A percentile compares a stretch with the other conserved stretches of the same genome.
phyloP scores from a whole-genome alignment of 2,797 vertebrate genomes.

The Danionella dracula region DNA sequence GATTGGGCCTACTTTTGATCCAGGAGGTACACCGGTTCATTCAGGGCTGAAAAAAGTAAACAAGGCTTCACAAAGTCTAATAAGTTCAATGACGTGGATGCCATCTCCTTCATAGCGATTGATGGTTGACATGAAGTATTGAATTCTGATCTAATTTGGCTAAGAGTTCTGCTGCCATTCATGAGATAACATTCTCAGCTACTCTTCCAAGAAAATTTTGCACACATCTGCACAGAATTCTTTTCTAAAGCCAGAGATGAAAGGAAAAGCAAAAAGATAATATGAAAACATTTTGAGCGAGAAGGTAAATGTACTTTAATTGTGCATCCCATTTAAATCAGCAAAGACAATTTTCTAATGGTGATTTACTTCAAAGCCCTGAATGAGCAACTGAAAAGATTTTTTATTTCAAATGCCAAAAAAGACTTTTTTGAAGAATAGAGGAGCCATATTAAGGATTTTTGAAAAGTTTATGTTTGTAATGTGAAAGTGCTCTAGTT shows the following conservation, averaged over 20 bases:
- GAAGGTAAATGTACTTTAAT: too few relatives aligned
- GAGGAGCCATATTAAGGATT: too few relatives aligned
- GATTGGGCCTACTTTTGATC: neutral
- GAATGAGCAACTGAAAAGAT: too few relatives aligned
- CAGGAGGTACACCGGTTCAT: neutral
- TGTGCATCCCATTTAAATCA: too few relatives aligned
- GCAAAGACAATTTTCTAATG: too few relatives aligned
- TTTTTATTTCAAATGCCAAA: too few relatives aligned
- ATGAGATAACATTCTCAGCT: slow-evolving; percentile 61
- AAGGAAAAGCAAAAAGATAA: too few relatives aligned
- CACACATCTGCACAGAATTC: neutral
- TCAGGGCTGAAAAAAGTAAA: neutral
- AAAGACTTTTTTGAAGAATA: too few relatives aligned
- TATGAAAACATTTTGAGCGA: too few relatives aligned
- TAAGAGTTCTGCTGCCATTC: slow-evolving; percentile 31
- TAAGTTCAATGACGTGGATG: neutral
- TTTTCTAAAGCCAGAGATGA: neutral
- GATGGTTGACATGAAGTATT: slow-evolving; percentile 14
- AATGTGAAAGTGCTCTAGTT: too few relatives aligned
- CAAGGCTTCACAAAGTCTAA: neutral
- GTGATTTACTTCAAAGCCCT: too few relatives aligned
- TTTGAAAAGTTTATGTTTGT: too few relatives aligned
- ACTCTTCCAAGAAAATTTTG: slow-evolving; percentile 44
- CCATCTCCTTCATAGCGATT: neutral
- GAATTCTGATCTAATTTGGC: slow-evolving; percentile 24